Conservation (phyloP, 2,797 vertebrate genomes). For the Bradypodion pumilum region DNA sequence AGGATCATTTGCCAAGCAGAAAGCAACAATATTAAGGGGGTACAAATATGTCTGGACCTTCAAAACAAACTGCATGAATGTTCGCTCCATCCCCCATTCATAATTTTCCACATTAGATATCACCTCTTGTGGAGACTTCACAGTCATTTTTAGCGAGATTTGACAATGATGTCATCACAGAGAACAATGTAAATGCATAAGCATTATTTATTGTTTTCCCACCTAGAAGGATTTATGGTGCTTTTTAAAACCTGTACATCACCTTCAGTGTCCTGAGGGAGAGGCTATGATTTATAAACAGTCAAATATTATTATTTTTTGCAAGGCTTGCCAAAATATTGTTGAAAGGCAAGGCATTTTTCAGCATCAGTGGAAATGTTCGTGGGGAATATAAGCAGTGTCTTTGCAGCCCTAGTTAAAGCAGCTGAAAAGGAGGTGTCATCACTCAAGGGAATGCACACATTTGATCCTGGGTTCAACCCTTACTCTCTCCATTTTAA, state of each 20-base stretch:
- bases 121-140: neutral
- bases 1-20: neutral
- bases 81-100: neutral
- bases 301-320: neutral
- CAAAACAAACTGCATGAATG: neutral
- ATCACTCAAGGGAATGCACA: neutral
- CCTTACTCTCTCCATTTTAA: neutral
- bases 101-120: neutral
- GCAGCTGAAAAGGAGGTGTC: neutral
- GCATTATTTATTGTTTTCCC: neutral
- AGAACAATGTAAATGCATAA: slow-evolving; percentile 9
- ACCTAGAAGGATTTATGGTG: neutral
- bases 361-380: neutral
- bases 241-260: neutral
- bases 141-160: neutral
- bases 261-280: neutral
- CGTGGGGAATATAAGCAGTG: neutral
- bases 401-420: neutral
- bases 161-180: neutral
- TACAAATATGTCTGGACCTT: neutral
- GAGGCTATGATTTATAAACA: slow-evolving; percentile 14
- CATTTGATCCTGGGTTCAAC: neutral
- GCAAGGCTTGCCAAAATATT: neutral
- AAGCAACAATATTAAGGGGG: neutral
- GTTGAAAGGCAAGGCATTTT: neutral